Percentiles rank a stretch among this genome's conserved stretches.
These are phyloP conservation scores for Pentalonia nigronervosa DNA, from an alignment of 1,140 invertebrate species.

Conservation along the genomic window DNA sequence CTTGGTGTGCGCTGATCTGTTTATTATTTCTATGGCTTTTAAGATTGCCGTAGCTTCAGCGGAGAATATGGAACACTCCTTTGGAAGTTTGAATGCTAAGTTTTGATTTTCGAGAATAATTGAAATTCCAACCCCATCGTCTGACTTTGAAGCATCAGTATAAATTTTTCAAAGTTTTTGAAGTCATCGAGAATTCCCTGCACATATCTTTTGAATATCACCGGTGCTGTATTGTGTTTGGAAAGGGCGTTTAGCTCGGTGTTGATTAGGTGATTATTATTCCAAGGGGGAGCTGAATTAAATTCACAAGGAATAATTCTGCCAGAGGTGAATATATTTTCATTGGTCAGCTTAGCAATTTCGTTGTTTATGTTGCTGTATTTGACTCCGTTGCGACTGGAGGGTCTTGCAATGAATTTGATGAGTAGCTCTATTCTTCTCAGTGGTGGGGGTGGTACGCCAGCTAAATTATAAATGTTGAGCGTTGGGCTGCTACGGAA, in stretches of 20 bases:
- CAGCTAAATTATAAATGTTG: neutral
- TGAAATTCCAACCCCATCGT: neutral
- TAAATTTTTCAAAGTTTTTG: neutral
- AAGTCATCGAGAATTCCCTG: neutral
- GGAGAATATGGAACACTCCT: neutral
- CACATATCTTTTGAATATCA: neutral
- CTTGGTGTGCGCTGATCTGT: too few relatives aligned
- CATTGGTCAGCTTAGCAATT: neutral
- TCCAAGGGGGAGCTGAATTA: too few relatives aligned
- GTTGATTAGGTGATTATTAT: too few relatives aligned
- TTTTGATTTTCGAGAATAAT: neutral
- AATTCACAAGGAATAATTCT: too few relatives aligned
- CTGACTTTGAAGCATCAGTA: neutral
- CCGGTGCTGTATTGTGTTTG: neutral
- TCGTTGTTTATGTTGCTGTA: neutral
- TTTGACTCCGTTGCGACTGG: neutral
- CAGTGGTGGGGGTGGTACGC: neutral
- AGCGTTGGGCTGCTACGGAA: neutral
- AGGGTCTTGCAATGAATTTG: neutral
- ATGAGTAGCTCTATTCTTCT: neutral
- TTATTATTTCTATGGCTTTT: neutral
- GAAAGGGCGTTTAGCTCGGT: neutral
- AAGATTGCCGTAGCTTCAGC: neutral
- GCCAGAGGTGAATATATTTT: too few relatives aligned
- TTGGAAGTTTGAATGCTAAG: neutral